Evolutionary conservation across 2,888 invertebrate species (phyloP), one percentile per base, ranked within the genome.

Genomic region (Nymphalis urticae): DNA sequence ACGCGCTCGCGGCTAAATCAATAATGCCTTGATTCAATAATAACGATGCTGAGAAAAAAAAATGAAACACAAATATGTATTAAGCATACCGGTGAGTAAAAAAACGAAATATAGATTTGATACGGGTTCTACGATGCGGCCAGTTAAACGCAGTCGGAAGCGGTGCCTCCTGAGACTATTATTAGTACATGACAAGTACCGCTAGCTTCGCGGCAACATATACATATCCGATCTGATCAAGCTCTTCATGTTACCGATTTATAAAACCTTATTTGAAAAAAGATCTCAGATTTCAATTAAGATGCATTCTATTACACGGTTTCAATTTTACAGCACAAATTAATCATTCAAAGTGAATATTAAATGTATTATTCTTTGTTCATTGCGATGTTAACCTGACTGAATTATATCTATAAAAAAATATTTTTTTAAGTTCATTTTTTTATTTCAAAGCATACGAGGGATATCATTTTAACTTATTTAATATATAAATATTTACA

Each of bases 101-200:
- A n/a, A 42, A 42, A 8, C 8, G 8, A 4, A 4, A 13, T 42
- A 42, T 42, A 13, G 51, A 19, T 4, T 21, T 9, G 51, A 21
- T 9, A 21, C 21, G 24, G 53, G 53, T 53, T 53, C 53, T 24
- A 27, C 24, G 53, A 24, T 53, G 16, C 13, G 24, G 53, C 53
- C 53, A 53, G 16, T 13, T 16, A 6, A 24, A 24, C 13, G 24
- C 53, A 53, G 24, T 13, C 53, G 21, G 53, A 53, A 24, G 24
- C 53, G 53, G 24, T 24, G 53, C 5, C 21, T 51, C 21, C 2
- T 21, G 24, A 16, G 53, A 53, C 53, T 53, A 53, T 53, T 53
- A 53, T 53, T 53, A 53, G 53, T 6, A 53, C 53, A 24, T 53
- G 53, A 24, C 53, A 53, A 16, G 53, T 24, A 53, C 53, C 53